Base-by-base conservation (phyloP, 2,888 invertebrate species). In the Gymnoscelis rufifasciata region DNA sequence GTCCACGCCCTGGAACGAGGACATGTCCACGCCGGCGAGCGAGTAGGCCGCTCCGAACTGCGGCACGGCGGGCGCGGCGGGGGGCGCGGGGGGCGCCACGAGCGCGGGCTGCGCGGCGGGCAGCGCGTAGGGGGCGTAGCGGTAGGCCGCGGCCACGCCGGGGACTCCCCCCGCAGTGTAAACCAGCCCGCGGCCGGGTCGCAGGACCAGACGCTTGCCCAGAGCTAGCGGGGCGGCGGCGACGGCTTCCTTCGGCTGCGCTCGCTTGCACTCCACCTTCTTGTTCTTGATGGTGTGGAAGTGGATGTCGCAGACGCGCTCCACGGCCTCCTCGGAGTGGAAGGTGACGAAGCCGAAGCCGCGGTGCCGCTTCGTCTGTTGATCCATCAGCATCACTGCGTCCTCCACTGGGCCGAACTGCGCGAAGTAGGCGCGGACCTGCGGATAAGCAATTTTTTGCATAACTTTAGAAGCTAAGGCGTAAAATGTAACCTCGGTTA, bases 341-440 rank as follows among this genome's bases (percentile, higher is more conserved):
- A 96, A 96, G 29, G 96, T 96, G 50, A 96, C 96, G 82, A 96
- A 96, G 27, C 96, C 96, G 77, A 96, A 96, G 54, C 96, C 96
- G 43, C 96, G 91, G 76, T 96, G 96, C 46, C 96, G 92, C 71
- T 96, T 96, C 23, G 96, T 96, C 82, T 96, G 96, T 83, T 96
- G 96, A 76, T 96, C 96, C 96, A 96, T 96, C 60, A 96, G 90
- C 96, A 96, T 96, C 11, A 96, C 96, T 19, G 96, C 95, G 80
- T 96, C 96, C 74, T 96, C 96, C 12, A 95, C 96, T 70, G 93
- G 93, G 11, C 96, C 96, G 78, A 95, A 96, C 80, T 96, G 95
- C 57, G 93, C 92, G 90, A 96, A 96, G 81, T 96, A 96, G 27
- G 94, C 93, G 78, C 95, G 94, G 5, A 96, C 96, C 19, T 19